Percentiles rank a stretch among this genome's conserved stretches.
Evolutionary conservation across 2,888 invertebrate genomes (phyloP).

Genomic region (Cosmorhoe ocellata): DNA sequence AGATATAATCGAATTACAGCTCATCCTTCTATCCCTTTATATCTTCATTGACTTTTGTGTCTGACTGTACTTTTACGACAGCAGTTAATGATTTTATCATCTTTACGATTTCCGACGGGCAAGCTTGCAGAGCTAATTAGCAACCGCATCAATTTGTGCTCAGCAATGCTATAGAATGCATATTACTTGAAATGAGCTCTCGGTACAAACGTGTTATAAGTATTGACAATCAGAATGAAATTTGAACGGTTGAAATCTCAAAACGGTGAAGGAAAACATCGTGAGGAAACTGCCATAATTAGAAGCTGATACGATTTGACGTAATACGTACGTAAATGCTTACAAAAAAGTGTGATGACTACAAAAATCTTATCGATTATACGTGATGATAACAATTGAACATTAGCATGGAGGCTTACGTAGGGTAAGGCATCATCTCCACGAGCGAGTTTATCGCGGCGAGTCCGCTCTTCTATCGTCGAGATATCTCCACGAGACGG

Average conservation of each 20-base stretch:
- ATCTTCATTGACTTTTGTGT: neutral
- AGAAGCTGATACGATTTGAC: neutral
- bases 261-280: too few species aligned
- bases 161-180: slow-evolving; percentile 1
- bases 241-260: too few species aligned
- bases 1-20: too few species aligned
- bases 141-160: slow-evolving; percentile 16
- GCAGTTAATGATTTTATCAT: slow-evolving; percentile 27
- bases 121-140: slow-evolving; percentile 20
- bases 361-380: slow-evolving; percentile 10
- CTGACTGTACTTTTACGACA: slow-evolving; percentile 26
- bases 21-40: neutral
- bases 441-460: too few species aligned
- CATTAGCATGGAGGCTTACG: neutral
- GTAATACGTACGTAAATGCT: neutral
- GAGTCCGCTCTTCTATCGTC: too few species aligned
- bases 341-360: slow-evolving; percentile 5
- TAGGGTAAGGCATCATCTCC: too few species aligned
- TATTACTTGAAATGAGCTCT: neutral
- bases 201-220: too few species aligned
- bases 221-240: too few species aligned
- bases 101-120: slow-evolving; percentile 32
- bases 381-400: slow-evolving; percentile 15
- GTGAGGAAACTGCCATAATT: neutral
- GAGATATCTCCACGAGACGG: too few species aligned